Evolutionary conservation across 2,888 invertebrate genomes (phyloP).

Genomic region (Ptilodon capucinus): DNA sequence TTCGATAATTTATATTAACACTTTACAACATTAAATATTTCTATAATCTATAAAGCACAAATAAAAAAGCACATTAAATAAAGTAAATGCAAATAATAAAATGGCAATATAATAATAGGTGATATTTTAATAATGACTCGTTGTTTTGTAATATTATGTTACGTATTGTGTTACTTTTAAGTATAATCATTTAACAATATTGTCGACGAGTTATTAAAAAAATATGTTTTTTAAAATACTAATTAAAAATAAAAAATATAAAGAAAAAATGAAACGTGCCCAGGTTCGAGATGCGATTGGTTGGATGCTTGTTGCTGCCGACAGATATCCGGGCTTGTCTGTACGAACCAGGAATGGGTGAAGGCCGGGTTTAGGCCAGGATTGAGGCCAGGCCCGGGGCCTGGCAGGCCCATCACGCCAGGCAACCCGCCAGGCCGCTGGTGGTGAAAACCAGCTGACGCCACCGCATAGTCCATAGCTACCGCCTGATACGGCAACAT

Average conservation of each 20-base stretch:
- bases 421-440: conserved; percentile 79
- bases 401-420: conserved; percentile 82
- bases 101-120: conserved; percentile 30
- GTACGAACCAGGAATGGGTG: conserved; percentile 97
- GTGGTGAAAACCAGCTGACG: conserved; percentile 78
- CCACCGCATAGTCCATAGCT: conserved; percentile 92
- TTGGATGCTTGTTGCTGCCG: conserved; percentile 89
- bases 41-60: conserved; percentile 41
- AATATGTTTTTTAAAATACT: conserved; percentile 37
- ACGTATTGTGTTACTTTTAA: too few relatives aligned
- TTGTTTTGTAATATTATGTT: conserved; percentile 1
- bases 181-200: background rate
- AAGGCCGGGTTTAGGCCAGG: conserved; percentile 87
- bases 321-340: conserved; percentile 94
- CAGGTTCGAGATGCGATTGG: conserved; percentile 94
- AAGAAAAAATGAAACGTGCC: conserved; percentile 89
- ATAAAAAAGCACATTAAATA: conserved; percentile 46
- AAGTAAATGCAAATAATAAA: conserved; percentile 39
- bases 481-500: conserved; percentile 95
- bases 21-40: conserved; percentile 31
- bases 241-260: conserved; percentile 74
- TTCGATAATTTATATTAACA: conserved; percentile 8
- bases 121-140: conserved; percentile 17
- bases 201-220: conserved; percentile 38
- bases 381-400: conserved; percentile 75